These are phyloP conservation scores for Eulemur albifrons DNA, from an alignment of 2,797 vertebrate species.

Conservation along the genomic window DNA sequence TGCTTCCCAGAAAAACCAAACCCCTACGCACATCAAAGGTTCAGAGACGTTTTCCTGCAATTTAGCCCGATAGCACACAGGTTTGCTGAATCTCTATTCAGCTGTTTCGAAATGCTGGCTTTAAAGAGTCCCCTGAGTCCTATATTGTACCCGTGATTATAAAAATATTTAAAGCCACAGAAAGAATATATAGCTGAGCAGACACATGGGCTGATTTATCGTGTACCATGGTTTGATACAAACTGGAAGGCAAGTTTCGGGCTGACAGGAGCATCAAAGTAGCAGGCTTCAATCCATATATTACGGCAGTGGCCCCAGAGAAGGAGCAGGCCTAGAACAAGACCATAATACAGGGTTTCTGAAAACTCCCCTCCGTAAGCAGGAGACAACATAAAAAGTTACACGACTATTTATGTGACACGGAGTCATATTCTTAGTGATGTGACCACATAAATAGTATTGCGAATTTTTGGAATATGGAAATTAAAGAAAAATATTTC, in stretches of 20 bases:
- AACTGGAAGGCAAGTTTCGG: constrained; percentile 81
- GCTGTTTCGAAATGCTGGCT: constrained; percentile 62
- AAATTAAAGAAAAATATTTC: constrained; percentile 83
- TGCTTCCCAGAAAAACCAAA: constrained; percentile 10
- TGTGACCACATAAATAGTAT: constrained; percentile 81
- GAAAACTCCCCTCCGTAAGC: constrained; percentile 73
- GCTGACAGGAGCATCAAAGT: constrained; percentile 79
- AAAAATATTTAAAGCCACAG: constrained; percentile 84
- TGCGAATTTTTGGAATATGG: constrained; percentile 82
- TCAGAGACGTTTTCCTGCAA: not conserved
- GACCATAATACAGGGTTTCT: constrained; percentile 77
- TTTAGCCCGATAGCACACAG: not conserved
- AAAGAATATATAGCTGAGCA: constrained; percentile 77
- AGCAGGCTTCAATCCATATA: constrained; percentile 77
- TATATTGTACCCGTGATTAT: constrained; percentile 71
- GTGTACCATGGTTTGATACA: constrained; percentile 68
- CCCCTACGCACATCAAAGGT: not conserved
- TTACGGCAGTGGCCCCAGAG: constrained; percentile 73
- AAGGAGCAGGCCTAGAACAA: constrained; percentile 74
- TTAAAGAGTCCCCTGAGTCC: constrained; percentile 68
- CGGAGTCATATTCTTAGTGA: constrained; percentile 75
- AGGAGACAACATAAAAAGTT: constrained; percentile 79
- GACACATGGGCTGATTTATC: constrained; percentile 81
- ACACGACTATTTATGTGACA: constrained; percentile 80
- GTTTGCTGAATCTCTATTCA: not conserved